Conservation (phyloP, 35 echinoderm and acorn worm genomes). For the Lytechinus pictus region DNA sequence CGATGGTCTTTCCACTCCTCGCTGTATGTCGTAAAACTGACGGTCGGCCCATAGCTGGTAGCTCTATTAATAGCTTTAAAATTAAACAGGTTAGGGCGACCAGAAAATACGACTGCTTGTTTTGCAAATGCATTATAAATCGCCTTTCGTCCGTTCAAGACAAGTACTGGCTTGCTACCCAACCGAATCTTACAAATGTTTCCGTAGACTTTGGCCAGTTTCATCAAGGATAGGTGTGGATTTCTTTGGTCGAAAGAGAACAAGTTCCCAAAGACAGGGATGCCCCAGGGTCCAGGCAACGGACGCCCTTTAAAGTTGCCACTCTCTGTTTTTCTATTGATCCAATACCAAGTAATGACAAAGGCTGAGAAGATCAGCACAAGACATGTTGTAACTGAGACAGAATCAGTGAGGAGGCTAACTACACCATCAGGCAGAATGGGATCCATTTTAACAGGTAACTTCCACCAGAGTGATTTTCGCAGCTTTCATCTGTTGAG, state of each 20-base stretch:
- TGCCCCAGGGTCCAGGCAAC: slow-evolving; percentile 69
- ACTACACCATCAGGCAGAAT: too few species aligned
- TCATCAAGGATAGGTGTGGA: slow-evolving; percentile 51
- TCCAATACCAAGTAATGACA: not conserved
- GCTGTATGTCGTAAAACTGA: slow-evolving; percentile 64
- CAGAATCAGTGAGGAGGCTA: too few species aligned
- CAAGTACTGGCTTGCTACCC: slow-evolving; percentile 67
- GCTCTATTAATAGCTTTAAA: slow-evolving; percentile 28
- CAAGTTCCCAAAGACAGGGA: slow-evolving; percentile 77
- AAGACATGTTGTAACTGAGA: not conserved
- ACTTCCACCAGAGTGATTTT: too few species aligned
- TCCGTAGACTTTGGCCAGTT: slow-evolving; percentile 69
- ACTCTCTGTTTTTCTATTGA: not conserved
- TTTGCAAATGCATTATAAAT: slow-evolving; percentile 68
- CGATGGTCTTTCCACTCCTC: slow-evolving; percentile 76
- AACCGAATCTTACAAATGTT: slow-evolving; percentile 68
- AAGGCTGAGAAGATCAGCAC: not conserved
- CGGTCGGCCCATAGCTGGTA: slow-evolving; percentile 8
- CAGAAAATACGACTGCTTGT: slow-evolving; percentile 71
- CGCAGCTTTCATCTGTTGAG: too few species aligned
- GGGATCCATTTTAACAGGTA: too few species aligned
- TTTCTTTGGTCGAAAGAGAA: slow-evolving; percentile 38
- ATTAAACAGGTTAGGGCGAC: slow-evolving; percentile 58
- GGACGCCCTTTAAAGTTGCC: not conserved
- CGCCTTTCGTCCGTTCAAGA: slow-evolving; percentile 67